Percentiles rank a stretch among this genome's conserved stretches.
Conservation (phyloP, 2,888 invertebrate species). For the Tachystola acroxantha region DNA sequence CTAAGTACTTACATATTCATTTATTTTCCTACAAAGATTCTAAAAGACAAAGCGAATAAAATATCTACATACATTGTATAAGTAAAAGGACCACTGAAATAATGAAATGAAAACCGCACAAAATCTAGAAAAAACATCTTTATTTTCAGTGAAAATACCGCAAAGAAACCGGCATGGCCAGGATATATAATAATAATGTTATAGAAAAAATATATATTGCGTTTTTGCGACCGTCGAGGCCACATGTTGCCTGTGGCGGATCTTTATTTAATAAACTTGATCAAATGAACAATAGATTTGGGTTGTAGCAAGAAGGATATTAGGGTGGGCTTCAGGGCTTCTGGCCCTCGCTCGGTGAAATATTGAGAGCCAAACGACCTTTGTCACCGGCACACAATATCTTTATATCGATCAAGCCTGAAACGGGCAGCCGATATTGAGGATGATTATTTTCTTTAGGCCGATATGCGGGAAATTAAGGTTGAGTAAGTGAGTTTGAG, state of each 20-base stretch:
- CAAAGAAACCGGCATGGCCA: neutral
- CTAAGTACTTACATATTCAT: too few relatives aligned
- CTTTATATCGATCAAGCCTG: conserved; percentile 8
- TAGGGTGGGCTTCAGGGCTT: conserved; percentile 23
- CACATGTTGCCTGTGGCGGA: conserved; percentile 33
- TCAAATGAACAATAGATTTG: conserved; percentile 62
- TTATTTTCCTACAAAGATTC: too few relatives aligned
- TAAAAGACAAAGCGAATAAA: too few relatives aligned
- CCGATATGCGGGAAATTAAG: neutral
- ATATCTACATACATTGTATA: too few relatives aligned
- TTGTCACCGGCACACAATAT: conserved; percentile 20
- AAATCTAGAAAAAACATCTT: neutral
- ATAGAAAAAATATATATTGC: conserved; percentile 5
- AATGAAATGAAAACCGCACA: conserved; percentile 4
- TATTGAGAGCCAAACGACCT: conserved; percentile 19
- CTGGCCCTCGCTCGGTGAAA: conserved; percentile 16
- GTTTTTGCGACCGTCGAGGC: conserved; percentile 20
- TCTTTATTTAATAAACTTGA: conserved; percentile 38
- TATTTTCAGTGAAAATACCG: conserved; percentile 4
- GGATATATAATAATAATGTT: conserved; percentile 5
- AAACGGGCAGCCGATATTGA: neutral
- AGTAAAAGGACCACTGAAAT: neutral
- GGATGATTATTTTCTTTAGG: conserved; percentile 1
- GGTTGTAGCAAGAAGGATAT: conserved; percentile 36
- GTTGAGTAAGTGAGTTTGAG: neutral